A percentile compares a stretch with the other conserved stretches of the same genome.
Conservation (phyloP, 2,888 invertebrate genomes). For the Sisyra terminalis region DNA sequence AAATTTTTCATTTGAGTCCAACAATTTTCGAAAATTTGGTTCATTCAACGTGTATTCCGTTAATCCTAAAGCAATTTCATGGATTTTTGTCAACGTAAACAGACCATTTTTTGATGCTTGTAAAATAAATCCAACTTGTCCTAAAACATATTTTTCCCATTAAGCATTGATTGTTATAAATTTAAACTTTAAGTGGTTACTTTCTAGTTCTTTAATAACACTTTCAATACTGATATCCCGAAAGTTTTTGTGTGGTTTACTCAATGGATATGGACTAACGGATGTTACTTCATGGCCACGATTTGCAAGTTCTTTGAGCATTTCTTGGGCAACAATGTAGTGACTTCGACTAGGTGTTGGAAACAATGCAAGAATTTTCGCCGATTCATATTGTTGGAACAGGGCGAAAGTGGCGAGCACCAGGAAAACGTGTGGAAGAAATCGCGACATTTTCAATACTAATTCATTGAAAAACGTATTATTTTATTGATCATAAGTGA, state of each 20-base stretch:
- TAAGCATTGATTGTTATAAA: too few species aligned
- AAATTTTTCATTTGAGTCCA: slow-evolving; percentile 23
- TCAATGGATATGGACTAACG: slow-evolving; percentile 20
- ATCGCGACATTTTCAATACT: too few species aligned
- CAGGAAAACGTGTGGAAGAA: too few species aligned
- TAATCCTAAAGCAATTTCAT: background rate
- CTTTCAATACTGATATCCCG: slow-evolving; percentile 18
- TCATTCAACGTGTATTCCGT: slow-evolving; percentile 10
- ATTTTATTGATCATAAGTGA: too few species aligned
- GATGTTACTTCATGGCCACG: slow-evolving; percentile 36
- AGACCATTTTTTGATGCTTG: background rate
- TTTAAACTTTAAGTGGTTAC: background rate
- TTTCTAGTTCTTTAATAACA: background rate
- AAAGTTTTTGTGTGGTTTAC: slow-evolving; percentile 14
- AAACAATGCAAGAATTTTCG: slow-evolving; percentile 17
- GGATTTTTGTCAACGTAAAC: background rate
- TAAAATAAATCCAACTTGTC: too few species aligned
- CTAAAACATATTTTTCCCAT: too few species aligned
- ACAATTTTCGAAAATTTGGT: slow-evolving; percentile 16
- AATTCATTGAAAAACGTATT: too few species aligned
- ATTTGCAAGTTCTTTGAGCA: slow-evolving; percentile 32
- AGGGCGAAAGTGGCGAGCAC: background rate
- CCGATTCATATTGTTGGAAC: slow-evolving; percentile 8
- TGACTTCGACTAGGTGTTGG: slow-evolving; percentile 16
- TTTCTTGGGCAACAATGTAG: slow-evolving; percentile 16